A percentile compares a stretch with the other conserved stretches of the same genome.
phyloP scores from a whole-genome alignment of 1,140 invertebrate genomes.

The Parapsyche elsis region DNA sequence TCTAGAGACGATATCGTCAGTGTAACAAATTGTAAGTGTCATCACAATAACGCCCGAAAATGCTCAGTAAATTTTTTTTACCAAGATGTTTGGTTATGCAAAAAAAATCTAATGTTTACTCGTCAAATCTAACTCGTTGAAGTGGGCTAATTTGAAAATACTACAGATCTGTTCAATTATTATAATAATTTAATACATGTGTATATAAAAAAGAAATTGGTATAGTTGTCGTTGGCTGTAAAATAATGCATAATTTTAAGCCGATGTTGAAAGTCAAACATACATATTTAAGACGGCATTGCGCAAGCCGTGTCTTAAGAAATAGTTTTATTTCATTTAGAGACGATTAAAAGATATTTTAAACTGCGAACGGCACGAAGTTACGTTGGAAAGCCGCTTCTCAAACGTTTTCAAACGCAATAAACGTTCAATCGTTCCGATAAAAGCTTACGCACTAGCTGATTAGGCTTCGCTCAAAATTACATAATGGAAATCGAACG shows the following conservation, averaged over 20 bases:
- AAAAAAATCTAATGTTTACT: no score
- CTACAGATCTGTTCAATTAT: no score
- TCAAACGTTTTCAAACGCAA: neutral
- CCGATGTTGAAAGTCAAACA: neutral
- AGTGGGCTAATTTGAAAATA: no score
- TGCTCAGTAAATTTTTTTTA: neutral
- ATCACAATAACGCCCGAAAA: slow-evolving; percentile 1
- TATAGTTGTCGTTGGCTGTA: neutral
- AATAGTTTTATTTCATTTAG: slow-evolving; percentile 27
- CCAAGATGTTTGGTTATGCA: neutral
- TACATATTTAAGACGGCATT: slow-evolving; percentile 2
- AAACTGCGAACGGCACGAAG: slow-evolving; percentile 21
- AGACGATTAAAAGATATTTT: slow-evolving; percentile 31
- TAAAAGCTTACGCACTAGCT: no score
- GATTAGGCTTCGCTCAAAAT: no score
- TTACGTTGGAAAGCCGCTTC: neutral
- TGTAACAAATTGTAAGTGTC: slow-evolving; percentile 16
- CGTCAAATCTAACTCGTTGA: no score
- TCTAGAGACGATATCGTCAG: slow-evolving; percentile 6
- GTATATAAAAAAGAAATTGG: neutral
- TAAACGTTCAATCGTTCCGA: neutral
- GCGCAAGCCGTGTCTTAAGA: slow-evolving; percentile 21
- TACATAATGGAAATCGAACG: no score
- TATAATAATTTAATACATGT: no score
- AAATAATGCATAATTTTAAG: slow-evolving; percentile 7